Base-by-base conservation (phyloP, 2,888 invertebrate genomes). In the Endotricha flammealis region DNA sequence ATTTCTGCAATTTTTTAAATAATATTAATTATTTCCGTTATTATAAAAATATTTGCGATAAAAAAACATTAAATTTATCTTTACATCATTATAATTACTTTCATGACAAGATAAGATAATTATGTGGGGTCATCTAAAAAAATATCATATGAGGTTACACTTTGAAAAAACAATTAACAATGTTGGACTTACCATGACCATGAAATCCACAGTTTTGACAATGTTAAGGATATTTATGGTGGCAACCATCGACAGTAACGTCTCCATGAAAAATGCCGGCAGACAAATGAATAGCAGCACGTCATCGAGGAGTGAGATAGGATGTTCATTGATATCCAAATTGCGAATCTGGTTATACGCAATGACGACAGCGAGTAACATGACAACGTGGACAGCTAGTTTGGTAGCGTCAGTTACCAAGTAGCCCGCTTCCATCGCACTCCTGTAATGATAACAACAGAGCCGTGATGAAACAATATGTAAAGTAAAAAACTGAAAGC, bases 261-360 rank as follows among this genome's bases (percentile, higher is more conserved):
- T 90, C 57, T 92, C 91, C 50, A 92, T 75, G 57, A 92, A 91
- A 74, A 91, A 93, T 9, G 92, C 92, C 0, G 93, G 93, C 11
- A 93, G 75, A 41, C 92, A 92, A 33, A 93, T 88, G 56, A 92
- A 91, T 0, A 93, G 81, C 1, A 93, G 73, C 1, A 93, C 87
- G 52, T 92, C 92, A 50, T 93, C 93, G 14, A 93, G 80, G 7
- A 90, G 67, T 0, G 91, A 91, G 25, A 91, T 87, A 2, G 90
- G 89, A 40, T 90, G 89, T 38, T 83, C 87, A 55, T 91, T 92
- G 38, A 92, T 81, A 54, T 93, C 92, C 41, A 93, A 66, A 53
- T 89, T 89, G 2, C 88, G 85, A 14, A 91, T 88, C 66, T 92
- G 91, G 39, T 87, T 79, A 64, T 90, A 92, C 0, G 91, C 91